Percentiles rank a stretch among this genome's conserved stretches.
Conservation (phyloP, 2,888 invertebrate genomes). For the Ophion costatus region DNA sequence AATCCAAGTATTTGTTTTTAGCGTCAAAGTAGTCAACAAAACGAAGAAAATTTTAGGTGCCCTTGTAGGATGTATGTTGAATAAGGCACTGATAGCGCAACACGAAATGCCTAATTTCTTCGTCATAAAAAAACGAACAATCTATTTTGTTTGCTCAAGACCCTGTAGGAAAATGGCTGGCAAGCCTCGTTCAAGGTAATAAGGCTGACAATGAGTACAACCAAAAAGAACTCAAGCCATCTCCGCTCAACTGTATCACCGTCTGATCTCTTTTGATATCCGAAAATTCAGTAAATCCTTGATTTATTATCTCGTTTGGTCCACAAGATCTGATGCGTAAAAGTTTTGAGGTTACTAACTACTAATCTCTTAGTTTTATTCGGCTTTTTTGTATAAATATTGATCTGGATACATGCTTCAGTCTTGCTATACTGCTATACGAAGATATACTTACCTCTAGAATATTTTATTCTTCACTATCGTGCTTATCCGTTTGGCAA, state of each 20-base stretch:
- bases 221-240: too few relatives aligned
- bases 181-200: too few relatives aligned
- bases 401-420: slow-evolving; percentile 5
- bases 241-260: not conserved
- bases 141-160: too few relatives aligned
- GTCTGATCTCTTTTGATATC: slow-evolving; percentile 4
- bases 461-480: slow-evolving; percentile 41
- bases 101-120: slow-evolving; percentile 63
- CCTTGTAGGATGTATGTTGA: slow-evolving; percentile 49
- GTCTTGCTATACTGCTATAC: too few relatives aligned
- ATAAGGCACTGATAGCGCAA: slow-evolving; percentile 56
- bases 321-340: too few relatives aligned
- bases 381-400: slow-evolving; percentile 10
- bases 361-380: not conserved
- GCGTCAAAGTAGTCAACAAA: too few relatives aligned
- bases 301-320: too few relatives aligned
- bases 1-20: too few relatives aligned
- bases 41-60: slow-evolving; percentile 57
- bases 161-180: too few relatives aligned
- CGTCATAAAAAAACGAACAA: slow-evolving; percentile 60
- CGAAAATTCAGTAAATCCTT: slow-evolving; percentile 11
- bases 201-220: too few relatives aligned
- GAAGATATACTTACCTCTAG: not conserved
- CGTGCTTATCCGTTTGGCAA: slow-evolving; percentile 35
- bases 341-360: slow-evolving; percentile 1